Base-by-base conservation (phyloP, 2,888 invertebrate species). In the Hirtodrosophila confusa region DNA sequence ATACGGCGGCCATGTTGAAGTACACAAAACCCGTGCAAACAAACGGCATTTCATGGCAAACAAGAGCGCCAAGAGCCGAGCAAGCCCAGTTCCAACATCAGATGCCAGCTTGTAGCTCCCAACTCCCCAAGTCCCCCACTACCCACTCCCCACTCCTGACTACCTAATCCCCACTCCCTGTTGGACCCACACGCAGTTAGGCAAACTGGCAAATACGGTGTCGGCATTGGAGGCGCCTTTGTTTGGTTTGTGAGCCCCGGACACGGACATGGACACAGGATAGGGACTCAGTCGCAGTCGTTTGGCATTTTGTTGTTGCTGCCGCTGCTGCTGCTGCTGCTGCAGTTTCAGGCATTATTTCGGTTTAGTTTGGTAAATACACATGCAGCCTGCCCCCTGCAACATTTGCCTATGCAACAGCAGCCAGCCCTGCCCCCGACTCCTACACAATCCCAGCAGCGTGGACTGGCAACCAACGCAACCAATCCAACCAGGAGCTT, bases 281-380 rank as follows among this genome's bases (percentile, higher is more conserved):
- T 75, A 65, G 70, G 70, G 61, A 74, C 63, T 63, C 80, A 71
- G 85, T 66, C 65, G 69, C 75, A 82, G 60, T 86, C 72, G 80
- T 17, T 75, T 75, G 69, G 77, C 77, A 86, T 86, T 82, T 82
- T 86, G 83, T 83, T 86, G 80, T 82, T 33, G 49, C 23, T 17
- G 54, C 17, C 51, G 61, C 37, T 44, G 58, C 49, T 55, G 69
- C 29, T 45, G 56, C 55, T 44, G 56, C 60, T 85, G 75, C 58
- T 78, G 84, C 78, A 86, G 85, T 84, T 83, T 78, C 64, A 63
- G 85, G 83, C 86, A 86, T 83, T 83, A 83, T 83, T 86, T 83
- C 85, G 85, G 86, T 86, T 83, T 83, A 83, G 83, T 83, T 83
- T 86, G 83, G 83, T 83, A 83, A 83, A 83, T 83, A 83, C 85